Evolutionary conservation across 2,113 vertebrate genomes (phyloP).

Genomic region (Muntiacus muntjak): DNA sequence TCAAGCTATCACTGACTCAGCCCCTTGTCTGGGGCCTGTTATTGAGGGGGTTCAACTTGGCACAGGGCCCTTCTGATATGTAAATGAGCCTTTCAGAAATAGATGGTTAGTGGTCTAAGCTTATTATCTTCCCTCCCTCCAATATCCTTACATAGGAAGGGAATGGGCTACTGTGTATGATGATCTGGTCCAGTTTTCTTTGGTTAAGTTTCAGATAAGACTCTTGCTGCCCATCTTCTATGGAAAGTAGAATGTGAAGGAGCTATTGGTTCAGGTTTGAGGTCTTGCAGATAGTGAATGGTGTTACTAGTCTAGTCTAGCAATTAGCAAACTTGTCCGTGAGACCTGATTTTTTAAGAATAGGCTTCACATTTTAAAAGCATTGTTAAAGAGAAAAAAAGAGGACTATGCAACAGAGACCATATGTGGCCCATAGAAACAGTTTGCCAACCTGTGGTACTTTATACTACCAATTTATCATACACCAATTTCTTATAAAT

Average conservation of each 20-base stretch:
- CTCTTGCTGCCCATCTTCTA: background rate
- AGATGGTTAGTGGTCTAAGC: background rate
- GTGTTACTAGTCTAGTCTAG: background rate
- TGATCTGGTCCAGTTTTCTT: slow-evolving; percentile 7
- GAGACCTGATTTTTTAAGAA: slow-evolving; percentile 15
- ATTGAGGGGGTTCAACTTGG: background rate
- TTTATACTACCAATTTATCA: background rate
- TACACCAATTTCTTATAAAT: slow-evolving; percentile 2
- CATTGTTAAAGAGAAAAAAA: background rate
- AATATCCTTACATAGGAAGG: background rate
- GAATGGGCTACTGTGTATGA: background rate
- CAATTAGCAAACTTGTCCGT: background rate
- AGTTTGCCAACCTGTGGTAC: background rate
- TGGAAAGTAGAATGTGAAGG: slow-evolving; percentile 30
- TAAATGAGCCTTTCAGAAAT: slow-evolving; percentile 13
- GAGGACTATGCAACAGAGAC: background rate
- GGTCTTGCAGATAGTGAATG: background rate
- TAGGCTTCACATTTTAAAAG: background rate
- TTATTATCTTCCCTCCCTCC: background rate
- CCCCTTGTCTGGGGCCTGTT: background rate
- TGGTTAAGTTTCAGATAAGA: slow-evolving; percentile 12
- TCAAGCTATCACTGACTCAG: background rate
- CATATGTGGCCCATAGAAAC: background rate
- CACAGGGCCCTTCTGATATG: background rate
- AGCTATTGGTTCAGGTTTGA: background rate